Percentiles rank a stretch among this genome's conserved stretches.
These are phyloP conservation scores for Synanthedon andrenaeformis DNA, from an alignment of 2,888 invertebrate species.

Conservation along the genomic window DNA sequence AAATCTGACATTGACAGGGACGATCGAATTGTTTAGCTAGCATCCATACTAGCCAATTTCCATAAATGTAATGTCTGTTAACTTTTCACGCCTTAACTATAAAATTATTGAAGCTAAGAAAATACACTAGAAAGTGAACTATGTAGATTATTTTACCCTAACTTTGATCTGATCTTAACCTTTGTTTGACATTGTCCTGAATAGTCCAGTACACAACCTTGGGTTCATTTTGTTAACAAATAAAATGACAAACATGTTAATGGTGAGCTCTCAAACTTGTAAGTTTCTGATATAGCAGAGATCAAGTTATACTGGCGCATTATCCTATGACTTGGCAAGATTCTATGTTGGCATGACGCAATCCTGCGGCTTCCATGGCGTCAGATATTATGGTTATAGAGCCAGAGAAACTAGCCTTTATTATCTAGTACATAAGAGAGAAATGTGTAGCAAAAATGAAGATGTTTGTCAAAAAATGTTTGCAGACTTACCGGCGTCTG, in stretches of 20 bases:
- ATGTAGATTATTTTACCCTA: too few species aligned
- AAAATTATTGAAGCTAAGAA: too few species aligned
- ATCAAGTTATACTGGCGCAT: constrained; percentile 20
- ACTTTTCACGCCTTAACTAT: too few species aligned
- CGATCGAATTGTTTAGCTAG: too few species aligned
- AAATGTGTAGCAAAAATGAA: background rate
- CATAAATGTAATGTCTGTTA: too few species aligned
- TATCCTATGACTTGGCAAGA: constrained; percentile 27
- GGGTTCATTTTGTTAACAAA: constrained; percentile 23
- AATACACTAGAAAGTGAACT: too few species aligned
- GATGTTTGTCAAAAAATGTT: constrained; percentile 16
- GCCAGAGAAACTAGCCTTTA: constrained; percentile 9
- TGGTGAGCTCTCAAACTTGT: constrained; percentile 14
- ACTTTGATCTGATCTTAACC: background rate
- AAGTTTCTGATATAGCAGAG: constrained; percentile 9
- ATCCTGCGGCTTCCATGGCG: constrained; percentile 23
- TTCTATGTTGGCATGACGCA: constrained; percentile 27
- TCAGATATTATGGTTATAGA: background rate
- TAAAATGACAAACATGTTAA: constrained; percentile 9
- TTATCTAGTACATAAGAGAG: background rate
- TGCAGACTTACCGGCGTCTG: constrained; percentile 31
- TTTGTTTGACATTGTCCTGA: background rate
- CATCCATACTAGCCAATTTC: too few species aligned
- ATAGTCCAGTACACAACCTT: constrained; percentile 25
- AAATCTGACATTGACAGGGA: too few species aligned